Evolutionary conservation across 1,140 invertebrate genomes (phyloP).

Genomic region (Globodera rostochiensis): DNA sequence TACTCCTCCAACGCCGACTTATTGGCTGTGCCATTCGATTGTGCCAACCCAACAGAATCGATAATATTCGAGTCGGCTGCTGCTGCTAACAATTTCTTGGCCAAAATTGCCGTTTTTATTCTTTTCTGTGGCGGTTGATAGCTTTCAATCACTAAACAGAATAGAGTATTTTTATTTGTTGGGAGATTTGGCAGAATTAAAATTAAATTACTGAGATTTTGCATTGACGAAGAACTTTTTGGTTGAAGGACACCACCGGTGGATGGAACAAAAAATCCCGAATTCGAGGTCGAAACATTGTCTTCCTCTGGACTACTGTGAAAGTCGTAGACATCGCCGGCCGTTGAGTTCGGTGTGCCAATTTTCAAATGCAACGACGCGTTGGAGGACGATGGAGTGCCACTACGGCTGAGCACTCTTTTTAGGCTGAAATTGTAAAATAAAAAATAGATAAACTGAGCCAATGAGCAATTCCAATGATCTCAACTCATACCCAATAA

Average conservation of each 20-base stretch:
- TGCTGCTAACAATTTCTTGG: slow-evolving; percentile 37
- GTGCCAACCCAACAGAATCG: neutral
- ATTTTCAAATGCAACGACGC: neutral
- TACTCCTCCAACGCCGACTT: neutral
- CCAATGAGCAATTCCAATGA: too few relatives aligned
- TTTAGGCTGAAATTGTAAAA: neutral
- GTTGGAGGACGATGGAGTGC: neutral
- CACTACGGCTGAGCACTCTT: neutral
- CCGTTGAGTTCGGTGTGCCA: slow-evolving; percentile 9
- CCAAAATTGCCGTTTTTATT: slow-evolving; percentile 39
- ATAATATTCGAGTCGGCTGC: slow-evolving; percentile 23
- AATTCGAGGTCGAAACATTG: neutral
- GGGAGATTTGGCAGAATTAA: neutral
- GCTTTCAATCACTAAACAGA: neutral
- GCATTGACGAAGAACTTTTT: slow-evolving; percentile 11
- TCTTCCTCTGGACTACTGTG: slow-evolving; percentile 40
- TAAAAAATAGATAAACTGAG: neutral
- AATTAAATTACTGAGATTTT: neutral
- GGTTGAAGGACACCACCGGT: neutral
- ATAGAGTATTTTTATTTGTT: slow-evolving; percentile 2
- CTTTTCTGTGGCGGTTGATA: slow-evolving; percentile 31
- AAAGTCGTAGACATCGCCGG: slow-evolving; percentile 38
- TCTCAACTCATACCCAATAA: too few relatives aligned
- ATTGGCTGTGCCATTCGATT: neutral
- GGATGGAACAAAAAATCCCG: neutral